phyloP scores from a whole-genome alignment of 2,888 invertebrate genomes.

The Apamea anceps region DNA sequence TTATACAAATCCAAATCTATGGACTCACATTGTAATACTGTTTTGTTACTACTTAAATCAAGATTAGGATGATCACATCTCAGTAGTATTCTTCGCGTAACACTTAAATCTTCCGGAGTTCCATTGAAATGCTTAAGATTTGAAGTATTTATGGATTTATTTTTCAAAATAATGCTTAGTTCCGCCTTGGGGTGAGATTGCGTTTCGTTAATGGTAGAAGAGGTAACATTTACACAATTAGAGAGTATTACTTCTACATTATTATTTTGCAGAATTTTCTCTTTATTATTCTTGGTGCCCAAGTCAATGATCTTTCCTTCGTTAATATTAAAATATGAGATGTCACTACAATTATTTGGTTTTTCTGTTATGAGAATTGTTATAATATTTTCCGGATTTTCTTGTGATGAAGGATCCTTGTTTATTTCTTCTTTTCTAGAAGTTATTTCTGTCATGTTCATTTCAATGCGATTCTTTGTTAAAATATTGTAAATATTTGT shows the following conservation, averaged over 20 bases:
- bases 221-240: conserved; percentile 21
- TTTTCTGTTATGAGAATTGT: conserved; percentile 31
- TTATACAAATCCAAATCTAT: conserved; percentile 30
- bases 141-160: conserved; percentile 1
- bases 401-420: background rate
- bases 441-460: background rate
- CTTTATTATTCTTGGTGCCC: background rate
- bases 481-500: background rate
- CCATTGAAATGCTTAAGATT: conserved; percentile 29
- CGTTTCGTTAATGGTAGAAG: background rate
- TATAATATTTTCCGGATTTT: background rate
- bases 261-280: background rate
- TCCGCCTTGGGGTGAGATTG: conserved; percentile 2
- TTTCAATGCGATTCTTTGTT: background rate
- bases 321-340: conserved; percentile 2
- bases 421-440: background rate
- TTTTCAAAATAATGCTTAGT: conserved; percentile 34
- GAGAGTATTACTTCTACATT: conserved; percentile 26
- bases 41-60: background rate
- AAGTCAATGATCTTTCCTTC: conserved; percentile 39
- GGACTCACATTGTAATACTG: conserved; percentile 37
- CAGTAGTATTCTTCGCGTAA: conserved; percentile 20
- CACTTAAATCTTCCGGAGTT: background rate
- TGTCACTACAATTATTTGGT: conserved; percentile 30
- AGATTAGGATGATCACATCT: conserved; percentile 19